These are phyloP conservation scores for Rhagium mordax DNA, from an alignment of 2,888 invertebrate genomes.

Conservation along the genomic window DNA sequence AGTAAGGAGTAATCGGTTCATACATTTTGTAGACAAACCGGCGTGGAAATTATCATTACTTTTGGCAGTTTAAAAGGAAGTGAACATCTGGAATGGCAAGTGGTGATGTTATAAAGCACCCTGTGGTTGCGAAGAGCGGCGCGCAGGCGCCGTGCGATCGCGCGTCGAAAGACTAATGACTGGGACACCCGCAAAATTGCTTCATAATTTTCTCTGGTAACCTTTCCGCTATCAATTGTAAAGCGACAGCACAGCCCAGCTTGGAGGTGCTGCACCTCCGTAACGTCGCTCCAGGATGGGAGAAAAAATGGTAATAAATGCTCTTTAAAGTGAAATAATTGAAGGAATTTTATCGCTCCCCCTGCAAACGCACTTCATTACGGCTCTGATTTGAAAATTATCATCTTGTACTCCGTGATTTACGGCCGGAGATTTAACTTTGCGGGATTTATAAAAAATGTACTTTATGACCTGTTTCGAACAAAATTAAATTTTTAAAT, in stretches of 20 bases:
- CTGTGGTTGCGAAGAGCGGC: slow-evolving; percentile 48
- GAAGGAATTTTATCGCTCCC: slow-evolving; percentile 50
- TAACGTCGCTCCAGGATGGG: slow-evolving; percentile 58
- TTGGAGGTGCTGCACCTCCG: slow-evolving; percentile 63
- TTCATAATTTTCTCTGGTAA: slow-evolving; percentile 70
- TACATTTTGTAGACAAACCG: slow-evolving; percentile 46
- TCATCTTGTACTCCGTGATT: slow-evolving; percentile 29
- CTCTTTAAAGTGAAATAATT: slow-evolving; percentile 55
- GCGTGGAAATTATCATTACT: slow-evolving; percentile 52
- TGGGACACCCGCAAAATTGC: slow-evolving; percentile 69
- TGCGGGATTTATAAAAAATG: slow-evolving; percentile 28
- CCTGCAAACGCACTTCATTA: slow-evolving; percentile 49
- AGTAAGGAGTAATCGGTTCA: slow-evolving; percentile 35
- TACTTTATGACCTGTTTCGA: slow-evolving; percentile 32
- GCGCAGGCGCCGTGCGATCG: slow-evolving; percentile 41
- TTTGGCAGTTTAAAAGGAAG: slow-evolving; percentile 56
- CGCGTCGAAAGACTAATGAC: slow-evolving; percentile 63
- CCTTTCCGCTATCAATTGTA: slow-evolving; percentile 69
- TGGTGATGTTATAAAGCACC: slow-evolving; percentile 59
- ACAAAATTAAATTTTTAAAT: slow-evolving; percentile 34
- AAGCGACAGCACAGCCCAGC: slow-evolving; percentile 60
- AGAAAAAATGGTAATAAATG: slow-evolving; percentile 54
- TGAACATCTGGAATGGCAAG: slow-evolving; percentile 58
- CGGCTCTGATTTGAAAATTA: slow-evolving; percentile 42
- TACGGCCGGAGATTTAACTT: slow-evolving; percentile 1